Conservation (phyloP, 2,888 invertebrate genomes). For the Tipula unca region DNA sequence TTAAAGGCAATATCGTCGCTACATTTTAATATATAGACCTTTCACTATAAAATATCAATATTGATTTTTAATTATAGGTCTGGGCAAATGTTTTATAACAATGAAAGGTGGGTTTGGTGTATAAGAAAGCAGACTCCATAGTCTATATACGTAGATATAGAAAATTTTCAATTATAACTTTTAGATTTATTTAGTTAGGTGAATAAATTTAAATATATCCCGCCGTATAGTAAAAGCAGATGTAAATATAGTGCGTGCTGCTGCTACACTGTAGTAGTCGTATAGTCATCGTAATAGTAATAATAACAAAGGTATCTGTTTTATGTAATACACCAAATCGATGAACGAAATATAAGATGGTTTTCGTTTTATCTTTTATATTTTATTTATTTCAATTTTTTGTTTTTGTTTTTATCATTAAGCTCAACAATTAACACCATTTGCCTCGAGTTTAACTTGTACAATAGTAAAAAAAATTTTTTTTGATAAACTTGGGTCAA, state of each 20-base stretch:
- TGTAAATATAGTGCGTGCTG: constrained; percentile 14
- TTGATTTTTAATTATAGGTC: constrained; percentile 24
- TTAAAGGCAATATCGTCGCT: neutral
- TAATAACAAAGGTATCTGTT: constrained; percentile 8
- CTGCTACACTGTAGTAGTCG: neutral
- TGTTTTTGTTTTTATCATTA: neutral
- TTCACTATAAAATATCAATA: neutral
- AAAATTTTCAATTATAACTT: neutral
- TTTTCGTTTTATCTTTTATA: neutral
- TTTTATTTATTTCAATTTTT: neutral
- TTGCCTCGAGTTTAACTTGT: neutral
- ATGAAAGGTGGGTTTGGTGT: constrained; percentile 27
- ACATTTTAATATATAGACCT: neutral
- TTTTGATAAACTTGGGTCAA: neutral
- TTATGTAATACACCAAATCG: constrained; percentile 8
- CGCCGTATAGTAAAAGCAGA: neutral
- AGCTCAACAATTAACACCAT: neutral
- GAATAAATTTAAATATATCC: neutral
- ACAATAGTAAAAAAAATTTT: neutral
- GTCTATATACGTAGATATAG: neutral
- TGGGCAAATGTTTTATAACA: constrained; percentile 26
- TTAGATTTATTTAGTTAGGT: neutral
- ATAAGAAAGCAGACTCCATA: neutral
- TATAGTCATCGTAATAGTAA: neutral
- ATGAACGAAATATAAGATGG: neutral